Conservation (phyloP, 2,888 invertebrate species). For the Drosophila siamana region DNA sequence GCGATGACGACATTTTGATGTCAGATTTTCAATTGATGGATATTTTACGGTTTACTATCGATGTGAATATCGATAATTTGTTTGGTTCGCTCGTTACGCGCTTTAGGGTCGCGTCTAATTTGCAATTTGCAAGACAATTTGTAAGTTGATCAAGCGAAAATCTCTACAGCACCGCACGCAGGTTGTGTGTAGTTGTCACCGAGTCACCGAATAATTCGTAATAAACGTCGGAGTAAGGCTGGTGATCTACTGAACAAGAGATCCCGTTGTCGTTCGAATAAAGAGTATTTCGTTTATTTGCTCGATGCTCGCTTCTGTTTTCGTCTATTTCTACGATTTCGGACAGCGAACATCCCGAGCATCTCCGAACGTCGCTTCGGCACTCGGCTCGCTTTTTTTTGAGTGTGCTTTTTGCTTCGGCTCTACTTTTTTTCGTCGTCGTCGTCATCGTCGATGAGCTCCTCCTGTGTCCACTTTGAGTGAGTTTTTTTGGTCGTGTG, state of each 20-base stretch:
- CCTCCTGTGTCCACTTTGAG: constrained; percentile 44
- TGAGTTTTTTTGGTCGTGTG: constrained; percentile 56
- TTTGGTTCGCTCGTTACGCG: constrained; percentile 63
- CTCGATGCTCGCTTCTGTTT: constrained; percentile 72
- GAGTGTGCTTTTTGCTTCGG: constrained; percentile 36
- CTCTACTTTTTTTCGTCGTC: constrained; percentile 25
- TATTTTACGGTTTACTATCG: constrained; percentile 26
- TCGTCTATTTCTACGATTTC: constrained; percentile 79
- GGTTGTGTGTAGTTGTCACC: constrained; percentile 85
- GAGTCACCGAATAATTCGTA: constrained; percentile 86
- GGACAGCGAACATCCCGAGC: constrained; percentile 41
- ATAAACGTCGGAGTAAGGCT: constrained; percentile 86
- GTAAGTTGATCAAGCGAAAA: constrained; percentile 60
- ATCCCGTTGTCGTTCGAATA: constrained; percentile 86
- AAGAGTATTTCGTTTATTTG: constrained; percentile 85
- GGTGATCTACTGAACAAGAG: constrained; percentile 86
- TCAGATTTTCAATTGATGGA: constrained; percentile 62
- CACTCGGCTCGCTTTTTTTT: constrained; percentile 40
- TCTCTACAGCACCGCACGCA: constrained; percentile 81
- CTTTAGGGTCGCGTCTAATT: constrained; percentile 38
- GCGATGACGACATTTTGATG: constrained; percentile 90
- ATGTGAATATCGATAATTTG: constrained; percentile 13
- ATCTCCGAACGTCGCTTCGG: constrained; percentile 21
- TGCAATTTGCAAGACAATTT: constrained; percentile 18
- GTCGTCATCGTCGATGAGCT: constrained; percentile 9